Conservation (phyloP, 2,888 invertebrate genomes). For the Holacanthella duospinosa region DNA sequence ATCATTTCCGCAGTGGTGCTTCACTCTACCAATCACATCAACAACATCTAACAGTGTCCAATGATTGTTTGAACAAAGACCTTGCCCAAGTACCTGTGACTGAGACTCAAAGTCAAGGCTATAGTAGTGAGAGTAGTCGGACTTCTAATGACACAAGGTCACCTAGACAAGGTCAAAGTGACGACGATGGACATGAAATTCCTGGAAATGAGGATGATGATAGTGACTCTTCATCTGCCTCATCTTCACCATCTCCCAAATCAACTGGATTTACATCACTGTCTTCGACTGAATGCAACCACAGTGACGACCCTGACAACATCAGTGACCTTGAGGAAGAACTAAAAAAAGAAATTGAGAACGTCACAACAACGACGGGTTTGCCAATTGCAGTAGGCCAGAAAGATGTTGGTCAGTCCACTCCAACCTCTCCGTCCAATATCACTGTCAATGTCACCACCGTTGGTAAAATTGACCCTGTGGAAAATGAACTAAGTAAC, state of each 20-base stretch:
- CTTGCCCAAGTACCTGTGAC: neutral
- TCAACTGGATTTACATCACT: neutral
- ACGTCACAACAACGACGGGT: neutral
- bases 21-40: neutral
- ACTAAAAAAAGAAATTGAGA: neutral
- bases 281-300: neutral
- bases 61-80: neutral
- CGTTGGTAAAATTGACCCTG: neutral
- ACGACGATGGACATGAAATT: too few relatives aligned
- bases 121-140: neutral
- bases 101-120: neutral
- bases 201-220: neutral
- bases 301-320: neutral
- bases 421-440: neutral
- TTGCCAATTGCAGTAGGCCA: neutral
- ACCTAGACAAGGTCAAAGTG: neutral
- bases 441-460: too few relatives aligned
- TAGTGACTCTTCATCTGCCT: neutral
- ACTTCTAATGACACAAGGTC: neutral
- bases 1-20: neutral
- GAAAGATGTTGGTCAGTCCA: neutral
- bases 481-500: slow-evolving; percentile 1
- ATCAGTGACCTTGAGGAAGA: neutral
- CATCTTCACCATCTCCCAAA: neutral
- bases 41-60: neutral